These are phyloP conservation scores for Gobius niger DNA, from an alignment of 2,113 vertebrate species.

Conservation along the genomic window DNA sequence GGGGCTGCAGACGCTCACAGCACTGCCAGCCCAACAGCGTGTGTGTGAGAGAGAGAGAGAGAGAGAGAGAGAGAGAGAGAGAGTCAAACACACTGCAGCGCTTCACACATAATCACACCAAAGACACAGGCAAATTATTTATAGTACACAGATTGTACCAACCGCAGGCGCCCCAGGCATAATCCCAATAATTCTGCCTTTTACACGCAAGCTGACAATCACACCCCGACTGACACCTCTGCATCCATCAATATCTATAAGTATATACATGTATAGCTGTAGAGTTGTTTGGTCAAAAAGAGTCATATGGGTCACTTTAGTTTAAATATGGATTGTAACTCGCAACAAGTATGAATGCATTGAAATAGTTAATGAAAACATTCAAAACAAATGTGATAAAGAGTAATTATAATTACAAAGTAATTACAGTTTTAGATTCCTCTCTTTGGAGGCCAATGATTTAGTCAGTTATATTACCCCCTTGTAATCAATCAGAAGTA, in stretches of 20 bases:
- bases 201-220: conserved; percentile 80
- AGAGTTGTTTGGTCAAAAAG: not conserved
- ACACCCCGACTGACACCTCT: conserved; percentile 36
- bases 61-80: not conserved
- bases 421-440: too few relatives aligned
- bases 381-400: too few relatives aligned
- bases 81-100: conserved; percentile 8
- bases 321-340: too few relatives aligned
- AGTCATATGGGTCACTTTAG: too few relatives aligned
- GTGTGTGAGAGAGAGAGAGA: conserved; percentile 1
- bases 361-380: too few relatives aligned
- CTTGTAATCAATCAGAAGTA: too few relatives aligned
- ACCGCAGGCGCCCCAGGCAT: conserved; percentile 72
- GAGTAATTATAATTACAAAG: too few relatives aligned
- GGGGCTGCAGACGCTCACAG: conserved; percentile 69
- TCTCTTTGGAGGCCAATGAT: too few relatives aligned
- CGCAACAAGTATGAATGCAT: too few relatives aligned
- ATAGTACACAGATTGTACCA: conserved; percentile 72
- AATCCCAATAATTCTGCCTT: conserved; percentile 67
- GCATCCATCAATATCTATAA: conserved; percentile 24
- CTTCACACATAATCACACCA: conserved; percentile 48
- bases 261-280: not conserved
- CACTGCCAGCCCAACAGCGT: conserved; percentile 73
- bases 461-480: too few relatives aligned
- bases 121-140: conserved; percentile 61